Evolutionary conservation across 2,888 invertebrate species (phyloP).

Genomic region (Lacanobia oleracea): DNA sequence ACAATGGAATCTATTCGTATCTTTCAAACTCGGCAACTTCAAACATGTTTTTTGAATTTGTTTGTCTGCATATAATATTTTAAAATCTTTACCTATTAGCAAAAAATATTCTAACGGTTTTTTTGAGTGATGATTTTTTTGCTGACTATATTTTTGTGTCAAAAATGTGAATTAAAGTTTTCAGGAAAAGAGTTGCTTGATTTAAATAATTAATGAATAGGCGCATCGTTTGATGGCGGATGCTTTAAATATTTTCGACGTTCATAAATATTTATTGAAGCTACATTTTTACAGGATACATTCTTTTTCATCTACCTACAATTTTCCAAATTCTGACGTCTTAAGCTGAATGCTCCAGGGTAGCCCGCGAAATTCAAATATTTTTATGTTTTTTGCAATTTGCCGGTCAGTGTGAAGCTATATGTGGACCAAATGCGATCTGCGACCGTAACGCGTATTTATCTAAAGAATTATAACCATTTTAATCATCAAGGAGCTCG

Average conservation of each 20-base stretch:
- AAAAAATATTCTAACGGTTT: not conserved
- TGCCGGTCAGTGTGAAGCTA: too few relatives aligned
- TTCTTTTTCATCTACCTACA: not conserved
- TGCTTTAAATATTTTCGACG: conserved; percentile 1
- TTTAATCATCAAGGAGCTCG: too few relatives aligned
- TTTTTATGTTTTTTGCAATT: too few relatives aligned
- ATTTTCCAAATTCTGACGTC: conserved; percentile 1
- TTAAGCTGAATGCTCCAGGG: too few relatives aligned
- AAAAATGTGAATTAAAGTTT: not conserved
- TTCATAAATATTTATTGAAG: conserved; percentile 35
- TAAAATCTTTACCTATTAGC: not conserved
- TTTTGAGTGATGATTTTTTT: not conserved
- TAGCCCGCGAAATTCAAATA: too few relatives aligned
- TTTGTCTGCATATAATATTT: conserved; percentile 49
- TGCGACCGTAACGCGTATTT: too few relatives aligned
- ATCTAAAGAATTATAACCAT: too few relatives aligned
- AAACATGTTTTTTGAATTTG: conserved; percentile 68
- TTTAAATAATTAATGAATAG: conserved; percentile 2
- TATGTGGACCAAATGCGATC: too few relatives aligned
- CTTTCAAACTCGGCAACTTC: conserved; percentile 73
- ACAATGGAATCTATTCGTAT: conserved; percentile 69
- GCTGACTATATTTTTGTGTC: not conserved
- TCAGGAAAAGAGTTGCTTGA: not conserved
- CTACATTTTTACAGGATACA: not conserved
- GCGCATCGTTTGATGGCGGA: not conserved